These are phyloP conservation scores for Cephonodes hylas DNA, from an alignment of 2,888 invertebrate genomes.

Conservation along the genomic window DNA sequence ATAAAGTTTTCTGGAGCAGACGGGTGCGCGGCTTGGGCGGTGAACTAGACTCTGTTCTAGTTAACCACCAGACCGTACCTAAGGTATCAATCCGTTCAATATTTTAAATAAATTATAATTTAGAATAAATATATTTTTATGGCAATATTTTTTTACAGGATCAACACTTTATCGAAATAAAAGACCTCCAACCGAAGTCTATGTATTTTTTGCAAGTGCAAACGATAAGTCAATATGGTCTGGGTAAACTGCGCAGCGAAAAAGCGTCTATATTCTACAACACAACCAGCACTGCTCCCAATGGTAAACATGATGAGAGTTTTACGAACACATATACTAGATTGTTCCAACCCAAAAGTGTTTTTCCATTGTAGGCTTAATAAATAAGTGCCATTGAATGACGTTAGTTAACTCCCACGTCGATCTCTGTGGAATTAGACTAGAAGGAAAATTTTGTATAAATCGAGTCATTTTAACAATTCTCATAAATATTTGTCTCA, in stretches of 20 bases:
- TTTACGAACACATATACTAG: background rate
- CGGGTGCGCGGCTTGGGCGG: slow-evolving; percentile 82
- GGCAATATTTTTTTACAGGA: slow-evolving; percentile 67
- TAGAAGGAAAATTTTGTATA: background rate
- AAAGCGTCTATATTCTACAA: slow-evolving; percentile 87
- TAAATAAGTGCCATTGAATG: background rate
- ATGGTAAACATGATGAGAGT: slow-evolving; percentile 31
- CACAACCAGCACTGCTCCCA: slow-evolving; percentile 80
- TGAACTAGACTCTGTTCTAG: slow-evolving; percentile 82
- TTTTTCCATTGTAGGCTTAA: too few species aligned
- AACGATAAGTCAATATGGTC: slow-evolving; percentile 86
- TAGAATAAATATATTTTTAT: background rate
- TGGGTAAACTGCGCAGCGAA: slow-evolving; percentile 84
- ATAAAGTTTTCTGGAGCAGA: slow-evolving; percentile 88
- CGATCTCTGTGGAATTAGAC: background rate
- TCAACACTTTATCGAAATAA: slow-evolving; percentile 83
- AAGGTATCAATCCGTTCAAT: slow-evolving; percentile 63
- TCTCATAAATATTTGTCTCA: background rate
- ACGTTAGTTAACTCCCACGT: background rate
- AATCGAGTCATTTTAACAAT: background rate
- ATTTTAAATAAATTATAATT: background rate
- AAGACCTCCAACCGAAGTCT: slow-evolving; percentile 84
- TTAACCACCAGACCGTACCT: slow-evolving; percentile 82
- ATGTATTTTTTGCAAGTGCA: slow-evolving; percentile 90
- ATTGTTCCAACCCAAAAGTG: too few species aligned